phyloP scores from a whole-genome alignment of 1,140 invertebrate genomes.

The Cotesia vestalis region DNA sequence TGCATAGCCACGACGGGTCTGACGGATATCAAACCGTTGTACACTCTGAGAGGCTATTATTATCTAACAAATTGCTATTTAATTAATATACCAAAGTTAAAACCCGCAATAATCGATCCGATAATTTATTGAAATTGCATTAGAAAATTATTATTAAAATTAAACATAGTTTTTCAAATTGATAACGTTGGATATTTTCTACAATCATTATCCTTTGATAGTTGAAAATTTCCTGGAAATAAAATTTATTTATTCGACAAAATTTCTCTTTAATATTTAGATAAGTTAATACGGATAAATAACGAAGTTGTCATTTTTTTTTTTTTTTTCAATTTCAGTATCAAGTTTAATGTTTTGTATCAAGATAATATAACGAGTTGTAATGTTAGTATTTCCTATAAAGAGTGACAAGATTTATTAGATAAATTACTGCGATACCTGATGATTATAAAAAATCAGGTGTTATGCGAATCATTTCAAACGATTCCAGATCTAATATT shows the following conservation, averaged over 20 bases:
- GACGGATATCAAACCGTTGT: constrained; percentile 28
- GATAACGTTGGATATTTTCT: too few species aligned
- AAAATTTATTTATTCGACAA: constrained; percentile 13
- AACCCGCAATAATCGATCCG: constrained; percentile 28
- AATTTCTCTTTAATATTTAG: neutral
- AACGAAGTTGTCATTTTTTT: too few species aligned
- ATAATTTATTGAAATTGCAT: too few species aligned
- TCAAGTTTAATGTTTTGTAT: too few species aligned
- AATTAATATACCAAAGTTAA: constrained; percentile 46
- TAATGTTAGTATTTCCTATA: constrained; percentile 3
- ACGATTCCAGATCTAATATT: too few species aligned
- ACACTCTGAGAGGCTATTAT: constrained; percentile 23
- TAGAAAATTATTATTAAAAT: too few species aligned
- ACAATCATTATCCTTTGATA: too few species aligned
- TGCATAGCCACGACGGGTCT: constrained; percentile 16
- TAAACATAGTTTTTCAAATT: too few species aligned
- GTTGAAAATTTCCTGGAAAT: neutral
- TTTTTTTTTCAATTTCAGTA: too few species aligned
- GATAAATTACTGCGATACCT: neutral
- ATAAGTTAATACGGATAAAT: too few species aligned
- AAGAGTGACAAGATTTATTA: constrained; percentile 8
- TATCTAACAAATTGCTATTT: constrained; percentile 41
- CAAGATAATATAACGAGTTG: neutral
- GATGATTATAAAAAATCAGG: too few species aligned
- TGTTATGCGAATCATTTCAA: too few species aligned